A percentile compares a stretch with the other conserved stretches of the same genome.
Conservation (phyloP, 2,797 vertebrate genomes). For the Tapirus indicus region DNA sequence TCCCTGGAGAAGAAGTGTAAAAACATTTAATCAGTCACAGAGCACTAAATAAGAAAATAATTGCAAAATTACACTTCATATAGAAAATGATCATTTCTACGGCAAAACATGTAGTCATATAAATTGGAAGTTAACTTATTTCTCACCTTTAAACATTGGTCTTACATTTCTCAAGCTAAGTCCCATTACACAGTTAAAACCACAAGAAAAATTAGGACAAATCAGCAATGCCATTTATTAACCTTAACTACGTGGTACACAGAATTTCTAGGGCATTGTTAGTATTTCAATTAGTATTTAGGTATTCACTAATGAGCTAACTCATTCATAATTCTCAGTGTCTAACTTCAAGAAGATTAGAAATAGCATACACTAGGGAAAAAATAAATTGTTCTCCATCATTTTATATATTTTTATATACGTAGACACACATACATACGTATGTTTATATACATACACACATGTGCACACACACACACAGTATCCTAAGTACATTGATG, state of each 20-base stretch:
- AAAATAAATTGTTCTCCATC: neutral
- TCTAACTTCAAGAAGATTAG: conserved; percentile 13
- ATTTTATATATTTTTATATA: neutral
- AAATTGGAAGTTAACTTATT: conserved; percentile 58
- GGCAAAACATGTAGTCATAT: neutral
- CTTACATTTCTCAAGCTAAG: conserved; percentile 59
- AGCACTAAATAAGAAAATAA: conserved; percentile 70
- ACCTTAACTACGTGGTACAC: neutral
- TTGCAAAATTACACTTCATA: conserved; percentile 58
- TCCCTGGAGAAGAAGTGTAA: conserved; percentile 32
- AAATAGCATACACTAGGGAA: neutral
- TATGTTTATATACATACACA: neutral
- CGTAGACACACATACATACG: neutral
- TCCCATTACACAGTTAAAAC: neutral
- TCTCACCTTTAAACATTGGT: conserved; percentile 3
- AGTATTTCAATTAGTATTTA: conserved; percentile 34
- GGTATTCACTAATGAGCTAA: neutral
- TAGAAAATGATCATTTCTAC: conserved; percentile 36
- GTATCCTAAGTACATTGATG: neutral
- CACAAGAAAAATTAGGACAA: neutral
- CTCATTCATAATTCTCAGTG: neutral
- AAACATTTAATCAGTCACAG: conserved; percentile 64
- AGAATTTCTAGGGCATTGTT: neutral
- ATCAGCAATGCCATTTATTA: neutral
- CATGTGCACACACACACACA: neutral